phyloP scores from a whole-genome alignment of 2,888 invertebrate genomes.

The Schizaphis graminum region DNA sequence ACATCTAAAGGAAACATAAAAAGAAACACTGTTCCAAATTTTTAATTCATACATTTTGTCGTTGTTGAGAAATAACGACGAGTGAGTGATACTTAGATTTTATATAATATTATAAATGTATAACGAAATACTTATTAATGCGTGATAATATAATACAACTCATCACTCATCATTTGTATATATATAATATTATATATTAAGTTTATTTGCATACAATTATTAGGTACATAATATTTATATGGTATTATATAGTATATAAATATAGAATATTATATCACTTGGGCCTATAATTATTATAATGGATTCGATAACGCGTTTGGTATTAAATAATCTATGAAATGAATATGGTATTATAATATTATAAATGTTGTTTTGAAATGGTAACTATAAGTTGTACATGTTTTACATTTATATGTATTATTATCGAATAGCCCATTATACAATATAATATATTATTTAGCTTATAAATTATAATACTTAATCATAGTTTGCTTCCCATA shows the following conservation, averaged over 20 bases:
- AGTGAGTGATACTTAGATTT: too few species aligned
- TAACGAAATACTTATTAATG: background rate
- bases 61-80: too few species aligned
- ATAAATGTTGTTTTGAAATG: conserved; percentile 11
- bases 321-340: conserved; percentile 29
- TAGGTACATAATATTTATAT: background rate
- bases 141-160: background rate
- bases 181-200: background rate
- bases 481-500: background rate
- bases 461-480: background rate
- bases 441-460: conserved; percentile 16
- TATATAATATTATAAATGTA: too few species aligned
- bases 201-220: background rate
- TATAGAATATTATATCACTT: conserved; percentile 30
- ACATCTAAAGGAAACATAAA: too few species aligned
- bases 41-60: too few species aligned
- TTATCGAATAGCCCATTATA: background rate
- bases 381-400: conserved; percentile 47
- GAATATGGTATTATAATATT: background rate
- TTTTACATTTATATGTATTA: background rate
- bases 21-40: too few species aligned
- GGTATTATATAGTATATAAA: background rate
- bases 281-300: background rate
- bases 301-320: background rate
- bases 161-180: background rate